phyloP scores from a whole-genome alignment of 1,140 invertebrate species.

The Tetramorium simillimum region DNA sequence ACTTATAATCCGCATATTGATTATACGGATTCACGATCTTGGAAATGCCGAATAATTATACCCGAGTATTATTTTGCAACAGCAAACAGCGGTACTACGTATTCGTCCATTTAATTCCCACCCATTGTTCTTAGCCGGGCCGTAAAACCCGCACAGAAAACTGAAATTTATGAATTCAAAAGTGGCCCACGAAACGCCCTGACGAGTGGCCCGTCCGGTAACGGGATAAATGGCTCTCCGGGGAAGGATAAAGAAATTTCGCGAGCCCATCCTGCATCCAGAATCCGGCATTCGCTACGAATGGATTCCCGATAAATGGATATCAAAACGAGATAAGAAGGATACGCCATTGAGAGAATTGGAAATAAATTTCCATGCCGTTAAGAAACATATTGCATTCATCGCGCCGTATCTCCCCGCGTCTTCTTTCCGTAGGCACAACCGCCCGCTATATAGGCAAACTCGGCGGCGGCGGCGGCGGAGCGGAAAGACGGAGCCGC shows the following conservation, averaged over 20 bases:
- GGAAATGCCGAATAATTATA: conserved; percentile 16
- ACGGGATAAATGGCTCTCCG: conserved; percentile 57
- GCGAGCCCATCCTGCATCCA: conserved; percentile 56
- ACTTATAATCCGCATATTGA: background rate
- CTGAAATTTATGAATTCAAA: conserved; percentile 43
- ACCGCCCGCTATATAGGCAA: conserved; percentile 17
- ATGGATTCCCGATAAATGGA: conserved; percentile 67
- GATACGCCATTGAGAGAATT: conserved; percentile 67
- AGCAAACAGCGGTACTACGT: background rate
- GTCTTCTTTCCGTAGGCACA: conserved; percentile 3
- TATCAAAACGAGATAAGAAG: conserved; percentile 60
- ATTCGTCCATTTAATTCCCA: conserved; percentile 42
- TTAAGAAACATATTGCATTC: conserved; percentile 38
- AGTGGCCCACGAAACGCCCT: conserved; percentile 44
- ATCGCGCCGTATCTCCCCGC: background rate
- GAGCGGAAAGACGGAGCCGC: background rate
- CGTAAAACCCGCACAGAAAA: conserved; percentile 49
- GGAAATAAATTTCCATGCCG: conserved; percentile 64
- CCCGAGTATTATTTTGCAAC: background rate
- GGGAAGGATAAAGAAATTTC: conserved; percentile 70
- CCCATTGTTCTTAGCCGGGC: conserved; percentile 35
- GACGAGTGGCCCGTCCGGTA: conserved; percentile 52
- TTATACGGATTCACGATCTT: background rate
- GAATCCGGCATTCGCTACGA: conserved; percentile 50
- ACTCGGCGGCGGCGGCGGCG: conserved; percentile 14